phyloP scores from a whole-genome alignment of 1,140 invertebrate genomes.

The Aricia agestis region DNA sequence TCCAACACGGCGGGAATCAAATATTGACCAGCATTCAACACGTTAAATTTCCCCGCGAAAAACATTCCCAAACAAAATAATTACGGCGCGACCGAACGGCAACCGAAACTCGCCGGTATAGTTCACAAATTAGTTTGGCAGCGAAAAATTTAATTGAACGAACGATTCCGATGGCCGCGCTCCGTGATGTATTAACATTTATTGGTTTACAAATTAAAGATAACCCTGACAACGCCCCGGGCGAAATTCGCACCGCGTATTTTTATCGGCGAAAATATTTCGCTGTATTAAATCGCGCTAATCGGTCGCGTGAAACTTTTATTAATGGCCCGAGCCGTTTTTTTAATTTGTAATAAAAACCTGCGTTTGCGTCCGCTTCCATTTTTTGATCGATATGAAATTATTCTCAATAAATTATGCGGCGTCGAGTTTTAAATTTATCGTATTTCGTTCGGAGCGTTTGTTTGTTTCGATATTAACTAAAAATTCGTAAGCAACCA shows the following conservation, averaged over 20 bases:
- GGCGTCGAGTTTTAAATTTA: conserved; percentile 49
- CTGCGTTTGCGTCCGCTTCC: conserved; percentile 36
- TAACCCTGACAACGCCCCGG: conserved; percentile 45
- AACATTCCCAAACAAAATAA: conserved; percentile 69
- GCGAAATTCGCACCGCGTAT: conserved; percentile 41
- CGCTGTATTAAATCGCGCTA: conserved; percentile 58
- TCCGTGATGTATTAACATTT: conserved; percentile 70
- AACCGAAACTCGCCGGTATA: conserved; percentile 51
- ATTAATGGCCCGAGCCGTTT: conserved; percentile 42
- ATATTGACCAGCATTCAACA: conserved; percentile 67
- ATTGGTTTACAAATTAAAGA: conserved; percentile 71
- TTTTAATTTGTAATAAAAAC: conserved; percentile 45
- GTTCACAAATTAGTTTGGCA: conserved; percentile 70
- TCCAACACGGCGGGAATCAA: conserved; percentile 46
- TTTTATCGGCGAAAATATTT: conserved; percentile 51
- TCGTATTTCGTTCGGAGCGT: conserved; percentile 45
- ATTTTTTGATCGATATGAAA: conserved; percentile 46
- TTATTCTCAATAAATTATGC: conserved; percentile 57
- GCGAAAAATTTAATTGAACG: conserved; percentile 65
- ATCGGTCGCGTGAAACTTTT: conserved; percentile 57
- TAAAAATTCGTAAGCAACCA: conserved; percentile 39
- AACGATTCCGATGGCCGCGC: conserved; percentile 42
- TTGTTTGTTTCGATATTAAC: conserved; percentile 46
- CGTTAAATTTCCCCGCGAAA: conserved; percentile 60
- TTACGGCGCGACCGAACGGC: conserved; percentile 46